These are phyloP conservation scores for Hypsibius dujardini DNA, from an alignment of 1,140 invertebrate species.

Conservation along the genomic window DNA sequence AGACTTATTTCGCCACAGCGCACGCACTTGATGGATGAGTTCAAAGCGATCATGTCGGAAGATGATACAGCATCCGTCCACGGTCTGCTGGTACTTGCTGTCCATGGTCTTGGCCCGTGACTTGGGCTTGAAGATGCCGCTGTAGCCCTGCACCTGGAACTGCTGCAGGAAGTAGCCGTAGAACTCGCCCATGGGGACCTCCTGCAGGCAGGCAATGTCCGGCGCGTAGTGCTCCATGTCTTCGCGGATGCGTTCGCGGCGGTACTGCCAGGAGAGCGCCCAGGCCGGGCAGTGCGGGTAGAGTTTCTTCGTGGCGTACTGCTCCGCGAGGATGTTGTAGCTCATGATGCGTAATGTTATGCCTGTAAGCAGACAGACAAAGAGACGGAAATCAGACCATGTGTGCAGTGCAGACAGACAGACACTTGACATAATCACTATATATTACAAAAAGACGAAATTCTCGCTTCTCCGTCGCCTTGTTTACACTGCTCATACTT, in stretches of 20 bases:
- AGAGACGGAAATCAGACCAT: no score
- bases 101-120: constrained; percentile 95
- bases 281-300: not conserved
- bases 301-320: constrained; percentile 12
- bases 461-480: no score
- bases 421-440: no score
- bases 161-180: constrained; percentile 33
- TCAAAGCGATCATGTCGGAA: constrained; percentile 40
- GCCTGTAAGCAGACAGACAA: no score
- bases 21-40: constrained; percentile 7
- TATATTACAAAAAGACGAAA: no score
- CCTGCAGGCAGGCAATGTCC: constrained; percentile 23
- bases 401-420: no score
- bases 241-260: not conserved
- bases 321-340: constrained; percentile 16
- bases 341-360: constrained; percentile 13
- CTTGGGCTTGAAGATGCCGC: constrained; percentile 97
- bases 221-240: not conserved
- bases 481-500: no score
- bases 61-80: constrained; percentile 98
- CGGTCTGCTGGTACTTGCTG: constrained; percentile 84
- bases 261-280: not conserved
- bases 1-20: no score
- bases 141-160: constrained; percentile 45
- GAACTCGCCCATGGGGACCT: constrained; percentile 36